Conservation (phyloP, 2,888 invertebrate species). For the Rambutsinella grinnellia region DNA sequence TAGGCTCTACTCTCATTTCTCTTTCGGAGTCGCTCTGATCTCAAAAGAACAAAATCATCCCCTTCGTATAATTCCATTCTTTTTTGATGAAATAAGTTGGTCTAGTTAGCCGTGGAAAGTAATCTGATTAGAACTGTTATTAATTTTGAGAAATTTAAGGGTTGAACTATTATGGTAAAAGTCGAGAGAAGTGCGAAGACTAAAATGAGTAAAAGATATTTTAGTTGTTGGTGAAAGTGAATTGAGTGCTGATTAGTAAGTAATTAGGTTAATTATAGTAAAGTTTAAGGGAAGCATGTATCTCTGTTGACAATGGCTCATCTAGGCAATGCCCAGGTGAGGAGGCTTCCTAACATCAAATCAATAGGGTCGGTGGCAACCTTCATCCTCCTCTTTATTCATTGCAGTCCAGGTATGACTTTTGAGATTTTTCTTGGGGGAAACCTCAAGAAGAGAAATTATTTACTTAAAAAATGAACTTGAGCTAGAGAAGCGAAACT, state of each 20-base stretch:
- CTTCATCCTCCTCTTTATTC: slow-evolving; percentile 52
- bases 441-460: background rate
- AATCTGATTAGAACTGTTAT: too few species aligned
- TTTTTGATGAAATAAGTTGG: too few species aligned
- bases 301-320: slow-evolving; percentile 41
- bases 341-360: slow-evolving; percentile 36
- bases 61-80: too few species aligned
- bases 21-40: background rate
- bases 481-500: background rate
- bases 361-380: slow-evolving; percentile 41
- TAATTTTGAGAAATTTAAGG: too few species aligned
- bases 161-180: too few species aligned
- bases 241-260: too few species aligned
- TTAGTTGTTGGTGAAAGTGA: too few species aligned
- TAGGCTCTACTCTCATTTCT: background rate
- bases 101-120: too few species aligned
- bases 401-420: slow-evolving; percentile 49
- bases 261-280: too few species aligned
- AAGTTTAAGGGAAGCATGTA: background rate
- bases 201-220: too few species aligned
- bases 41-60: too few species aligned
- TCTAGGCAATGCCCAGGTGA: slow-evolving; percentile 46
- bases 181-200: too few species aligned
- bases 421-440: background rate
- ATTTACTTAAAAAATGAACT: background rate